These are phyloP conservation scores for Irena cyanogastra DNA, from an alignment of 2,113 vertebrate species.

Conservation along the genomic window DNA sequence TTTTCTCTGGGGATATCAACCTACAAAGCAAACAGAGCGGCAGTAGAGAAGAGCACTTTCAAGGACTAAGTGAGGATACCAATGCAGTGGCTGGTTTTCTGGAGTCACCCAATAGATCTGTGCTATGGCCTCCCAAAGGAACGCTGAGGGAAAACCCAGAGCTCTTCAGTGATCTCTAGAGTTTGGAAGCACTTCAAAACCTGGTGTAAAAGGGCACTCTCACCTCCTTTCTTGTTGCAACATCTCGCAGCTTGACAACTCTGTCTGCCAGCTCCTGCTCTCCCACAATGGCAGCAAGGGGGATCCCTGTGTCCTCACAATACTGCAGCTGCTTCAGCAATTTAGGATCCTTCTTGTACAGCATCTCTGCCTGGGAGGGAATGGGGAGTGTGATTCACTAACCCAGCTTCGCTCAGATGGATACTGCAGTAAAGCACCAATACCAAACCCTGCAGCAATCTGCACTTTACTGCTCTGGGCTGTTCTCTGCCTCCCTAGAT, in stretches of 20 bases:
- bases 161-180: neutral
- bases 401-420: neutral
- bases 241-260: conserved; percentile 83
- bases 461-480: neutral
- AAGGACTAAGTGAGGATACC: neutral
- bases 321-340: conserved; percentile 91
- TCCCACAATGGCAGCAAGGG: conserved; percentile 88
- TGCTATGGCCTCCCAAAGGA: neutral
- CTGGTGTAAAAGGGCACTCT: neutral
- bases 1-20: conserved; percentile 75
- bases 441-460: neutral
- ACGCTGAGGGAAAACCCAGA: neutral
- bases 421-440: neutral
- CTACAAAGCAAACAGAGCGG: conserved; percentile 52
- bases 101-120: neutral
- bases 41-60: neutral
- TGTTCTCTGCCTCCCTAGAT: neutral
- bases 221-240: conserved; percentile 87
- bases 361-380: conserved; percentile 83
- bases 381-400: neutral
- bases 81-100: neutral
- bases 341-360: conserved; percentile 91
- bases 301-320: conserved; percentile 87
- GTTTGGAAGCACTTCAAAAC: neutral
- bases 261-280: conserved; percentile 87